Conservation (phyloP, 2,113 vertebrate genomes). For the Hippocampus zosterae region DNA sequence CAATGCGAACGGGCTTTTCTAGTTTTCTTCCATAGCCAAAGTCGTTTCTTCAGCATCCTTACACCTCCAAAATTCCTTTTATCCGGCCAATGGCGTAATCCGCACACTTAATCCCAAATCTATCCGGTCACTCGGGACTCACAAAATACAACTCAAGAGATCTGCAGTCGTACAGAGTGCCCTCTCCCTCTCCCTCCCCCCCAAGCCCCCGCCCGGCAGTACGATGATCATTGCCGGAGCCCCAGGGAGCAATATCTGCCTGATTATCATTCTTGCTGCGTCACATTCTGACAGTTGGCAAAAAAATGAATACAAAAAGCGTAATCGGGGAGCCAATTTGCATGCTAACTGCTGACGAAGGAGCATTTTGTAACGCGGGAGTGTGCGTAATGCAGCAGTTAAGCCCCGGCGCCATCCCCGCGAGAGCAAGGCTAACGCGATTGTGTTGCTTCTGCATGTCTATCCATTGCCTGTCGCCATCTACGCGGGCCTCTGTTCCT, state of each 20-base stretch:
- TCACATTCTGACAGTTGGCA: slow-evolving; percentile 66
- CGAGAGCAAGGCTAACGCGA: slow-evolving; percentile 61
- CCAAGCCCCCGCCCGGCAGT: neutral
- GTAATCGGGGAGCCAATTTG: slow-evolving; percentile 73
- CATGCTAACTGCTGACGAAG: slow-evolving; percentile 72
- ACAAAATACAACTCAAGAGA: slow-evolving; percentile 24
- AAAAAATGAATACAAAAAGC: slow-evolving; percentile 71
- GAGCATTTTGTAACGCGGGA: slow-evolving; percentile 73
- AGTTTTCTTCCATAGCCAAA: neutral
- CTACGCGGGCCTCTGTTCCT: slow-evolving; percentile 36
- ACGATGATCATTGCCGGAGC: slow-evolving; percentile 44
- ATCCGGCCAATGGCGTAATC: slow-evolving; percentile 21
- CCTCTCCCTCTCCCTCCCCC: neutral
- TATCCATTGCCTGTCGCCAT: slow-evolving; percentile 43
- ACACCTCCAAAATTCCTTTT: neutral
- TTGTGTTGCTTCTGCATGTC: slow-evolving; percentile 59
- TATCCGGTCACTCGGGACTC: slow-evolving; percentile 1
- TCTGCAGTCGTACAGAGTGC: slow-evolving; percentile 32
- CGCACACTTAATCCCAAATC: slow-evolving; percentile 11
- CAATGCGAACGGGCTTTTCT: neutral
- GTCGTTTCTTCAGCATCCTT: neutral
- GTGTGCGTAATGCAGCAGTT: slow-evolving; percentile 67
- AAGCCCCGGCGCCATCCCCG: slow-evolving; percentile 65
- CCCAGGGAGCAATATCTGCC: slow-evolving; percentile 69
- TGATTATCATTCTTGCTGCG: slow-evolving; percentile 64